A percentile compares a stretch with the other conserved stretches of the same genome.
Evolutionary conservation across 2,797 vertebrate species (phyloP).

Genomic region (Takifugu rubripes): DNA sequence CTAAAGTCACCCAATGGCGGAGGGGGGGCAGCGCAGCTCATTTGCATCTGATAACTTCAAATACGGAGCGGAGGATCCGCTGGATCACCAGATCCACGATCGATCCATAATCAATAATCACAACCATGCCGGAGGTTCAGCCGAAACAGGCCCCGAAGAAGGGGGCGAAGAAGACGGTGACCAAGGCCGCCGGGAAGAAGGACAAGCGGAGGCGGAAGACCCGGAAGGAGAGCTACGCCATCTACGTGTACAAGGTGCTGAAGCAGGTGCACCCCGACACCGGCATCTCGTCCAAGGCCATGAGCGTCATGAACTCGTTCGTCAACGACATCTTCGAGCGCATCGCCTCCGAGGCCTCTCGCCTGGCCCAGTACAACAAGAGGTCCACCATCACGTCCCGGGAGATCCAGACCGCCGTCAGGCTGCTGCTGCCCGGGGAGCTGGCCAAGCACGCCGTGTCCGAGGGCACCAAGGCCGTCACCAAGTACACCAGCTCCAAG

Average conservation of each 20-base stretch:
- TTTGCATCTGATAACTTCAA: neutral
- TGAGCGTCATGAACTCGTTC: constrained; percentile 82
- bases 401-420: constrained; percentile 77
- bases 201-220: neutral
- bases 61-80: neutral
- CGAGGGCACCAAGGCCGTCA: constrained; percentile 74
- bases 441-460: constrained; percentile 75
- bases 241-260: constrained; percentile 47
- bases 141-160: constrained; percentile 10
- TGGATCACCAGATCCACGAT: neutral
- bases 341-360: neutral
- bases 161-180: constrained; percentile 23
- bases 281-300: constrained; percentile 71
- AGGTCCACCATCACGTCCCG: constrained; percentile 79
- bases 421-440: constrained; percentile 75
- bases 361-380: constrained; percentile 74
- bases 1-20: neutral
- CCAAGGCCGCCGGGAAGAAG: constrained; percentile 3
- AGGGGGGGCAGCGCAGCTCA: fast-evolving
- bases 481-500: constrained; percentile 3
- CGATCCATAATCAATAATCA: neutral
- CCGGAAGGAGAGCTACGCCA: neutral
- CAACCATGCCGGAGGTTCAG: constrained; percentile 13
- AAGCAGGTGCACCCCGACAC: constrained; percentile 72
- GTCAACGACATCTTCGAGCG: constrained; percentile 74